Base-by-base conservation (phyloP, 2,888 invertebrate species). In the Sphecodes monilicornis region DNA sequence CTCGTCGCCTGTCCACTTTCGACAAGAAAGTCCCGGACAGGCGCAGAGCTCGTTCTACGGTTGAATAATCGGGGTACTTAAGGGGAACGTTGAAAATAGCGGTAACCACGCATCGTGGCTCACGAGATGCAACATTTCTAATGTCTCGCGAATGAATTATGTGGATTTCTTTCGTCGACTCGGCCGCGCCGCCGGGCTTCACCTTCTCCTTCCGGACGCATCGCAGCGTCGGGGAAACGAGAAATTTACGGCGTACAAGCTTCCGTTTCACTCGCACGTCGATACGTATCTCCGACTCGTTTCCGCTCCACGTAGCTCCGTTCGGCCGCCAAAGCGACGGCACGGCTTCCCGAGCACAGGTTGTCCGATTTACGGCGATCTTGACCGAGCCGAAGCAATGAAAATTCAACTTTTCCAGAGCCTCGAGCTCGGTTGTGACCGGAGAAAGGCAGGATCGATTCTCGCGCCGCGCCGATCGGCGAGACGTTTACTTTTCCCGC, bases 71-170 rank as follows among this genome's bases (percentile, higher is more conserved):
- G 32, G 66, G 60, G 80, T 78, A 26, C 71, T 76, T 22, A 75
- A 71, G 69, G 78, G 50, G 78, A 84, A 83, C 73, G 78, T 76
- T 78, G 82, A 82, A 82, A 75, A 54, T 90, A 90, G 90, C 91
- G 90, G 91, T 92, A 91, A 90, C 89, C 90, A 88, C 90, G 91
- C 90, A 91, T 90, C 85, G 85, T 69, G 71, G 80, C 66, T 78
- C 86, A 69, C 84, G 68, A 85, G 87, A 87, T 85, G 60, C 70
- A 85, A 82, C 78, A 78, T 88, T 89, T 86, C 79, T 72, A 83
- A 83, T 81, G 71, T 80, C 78, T 68, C 41, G 57, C 77, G 36
- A 60, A 13, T 70, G 77, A 84, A 77, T 84, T 79, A 81, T 13
- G 29, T 77, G 69, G 29, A 60, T 80, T 88, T 84, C 70, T 80